Evolutionary conservation across 2,113 vertebrate species (phyloP).

Genomic region (Ochotona princeps): DNA sequence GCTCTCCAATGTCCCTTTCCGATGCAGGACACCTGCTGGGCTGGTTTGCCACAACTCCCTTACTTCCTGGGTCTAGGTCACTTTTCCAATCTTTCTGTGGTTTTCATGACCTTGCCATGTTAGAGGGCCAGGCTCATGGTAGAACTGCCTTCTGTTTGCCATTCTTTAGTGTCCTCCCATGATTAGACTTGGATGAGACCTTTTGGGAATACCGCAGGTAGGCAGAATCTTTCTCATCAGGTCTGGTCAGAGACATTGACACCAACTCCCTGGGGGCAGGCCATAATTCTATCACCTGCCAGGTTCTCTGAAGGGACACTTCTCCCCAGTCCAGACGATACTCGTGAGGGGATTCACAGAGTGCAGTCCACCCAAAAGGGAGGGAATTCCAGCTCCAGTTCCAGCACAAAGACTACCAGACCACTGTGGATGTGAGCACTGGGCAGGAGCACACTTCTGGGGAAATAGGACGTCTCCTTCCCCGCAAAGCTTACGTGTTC

Average conservation of each 20-base stretch:
- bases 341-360: neutral
- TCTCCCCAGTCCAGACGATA: neutral
- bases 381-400: neutral
- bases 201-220: neutral
- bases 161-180: neutral
- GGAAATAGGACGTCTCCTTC: neutral
- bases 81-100: neutral
- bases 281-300: too few species aligned
- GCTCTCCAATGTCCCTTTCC: neutral
- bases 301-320: too few species aligned
- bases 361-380: neutral
- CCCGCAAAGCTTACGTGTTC: neutral
- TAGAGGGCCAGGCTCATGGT: neutral
- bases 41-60: neutral
- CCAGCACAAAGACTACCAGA: neutral
- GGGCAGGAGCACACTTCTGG: neutral
- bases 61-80: neutral
- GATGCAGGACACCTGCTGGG: neutral
- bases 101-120: neutral
- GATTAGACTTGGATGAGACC: neutral
- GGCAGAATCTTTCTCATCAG: neutral
- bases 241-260: accelerated
- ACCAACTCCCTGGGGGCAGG: neutral
- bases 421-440: too few species aligned
- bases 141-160: neutral